A percentile compares a stretch with the other conserved stretches of the same genome.
Conservation (phyloP, 53 echinoderm and acorn worm genomes). For the Antedon mediterranea region DNA sequence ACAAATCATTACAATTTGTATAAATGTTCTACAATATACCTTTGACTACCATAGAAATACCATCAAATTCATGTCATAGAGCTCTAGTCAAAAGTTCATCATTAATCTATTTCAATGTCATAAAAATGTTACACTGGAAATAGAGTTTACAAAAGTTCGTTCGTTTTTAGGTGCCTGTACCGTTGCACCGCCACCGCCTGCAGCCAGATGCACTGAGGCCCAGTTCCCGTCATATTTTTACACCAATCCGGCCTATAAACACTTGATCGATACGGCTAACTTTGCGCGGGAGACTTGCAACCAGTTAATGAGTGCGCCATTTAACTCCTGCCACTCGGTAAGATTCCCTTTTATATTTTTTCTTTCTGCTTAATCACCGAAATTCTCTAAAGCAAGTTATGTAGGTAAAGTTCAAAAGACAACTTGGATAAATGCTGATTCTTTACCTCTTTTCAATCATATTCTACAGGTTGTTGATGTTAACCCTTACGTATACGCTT, state of each 20-base stretch:
- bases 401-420: background rate
- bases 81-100: no score
- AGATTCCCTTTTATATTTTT: no score
- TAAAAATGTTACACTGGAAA: no score
- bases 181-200: background rate
- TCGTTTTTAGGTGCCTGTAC: background rate
- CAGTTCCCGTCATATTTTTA: slow-evolving; percentile 23
- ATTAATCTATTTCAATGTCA: no score
- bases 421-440: background rate
- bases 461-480: slow-evolving; percentile 39
- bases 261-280: slow-evolving; percentile 16
- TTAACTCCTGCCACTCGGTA: slow-evolving; percentile 25
- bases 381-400: background rate
- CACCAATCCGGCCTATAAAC: slow-evolving; percentile 17
- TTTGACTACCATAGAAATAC: no score
- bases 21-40: no score
- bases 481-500: slow-evolving; percentile 43
- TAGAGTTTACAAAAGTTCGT: no score
- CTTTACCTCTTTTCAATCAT: no score
- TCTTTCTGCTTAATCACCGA: background rate
- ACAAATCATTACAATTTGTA: no score
- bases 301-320: slow-evolving; percentile 4
- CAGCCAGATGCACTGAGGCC: slow-evolving; percentile 19
- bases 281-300: slow-evolving; percentile 19
- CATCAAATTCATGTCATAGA: no score